These are phyloP conservation scores for Proctacanthus coquilletti DNA, from an alignment of 1,140 invertebrate species.

Conservation along the genomic window DNA sequence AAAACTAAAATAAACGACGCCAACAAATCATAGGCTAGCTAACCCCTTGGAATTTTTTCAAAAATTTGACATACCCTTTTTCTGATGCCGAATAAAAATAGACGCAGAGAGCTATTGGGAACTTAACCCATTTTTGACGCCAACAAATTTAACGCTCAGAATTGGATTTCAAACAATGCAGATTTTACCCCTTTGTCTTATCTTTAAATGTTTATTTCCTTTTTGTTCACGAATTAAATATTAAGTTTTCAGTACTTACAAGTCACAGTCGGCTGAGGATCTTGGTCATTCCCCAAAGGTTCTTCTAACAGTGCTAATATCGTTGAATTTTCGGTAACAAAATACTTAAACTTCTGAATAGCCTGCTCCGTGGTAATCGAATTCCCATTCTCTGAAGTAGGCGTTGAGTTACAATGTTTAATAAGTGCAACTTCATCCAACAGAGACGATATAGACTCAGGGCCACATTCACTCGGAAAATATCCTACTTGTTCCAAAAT, in stretches of 20 bases:
- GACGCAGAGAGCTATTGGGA: too few species aligned
- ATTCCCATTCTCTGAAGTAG: constrained; percentile 8
- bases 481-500: constrained; percentile 84
- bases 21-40: too few species aligned
- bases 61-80: too few species aligned
- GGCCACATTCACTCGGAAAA: constrained; percentile 70
- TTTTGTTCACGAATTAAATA: constrained; percentile 1
- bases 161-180: too few species aligned
- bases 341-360: constrained; percentile 61
- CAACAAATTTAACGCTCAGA: too few species aligned
- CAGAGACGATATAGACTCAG: constrained; percentile 68
- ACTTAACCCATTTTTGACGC: too few species aligned
- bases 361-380: constrained; percentile 20
- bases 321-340: constrained; percentile 77
- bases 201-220: too few species aligned
- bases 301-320: constrained; percentile 83
- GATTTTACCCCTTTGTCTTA: too few species aligned
- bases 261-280: constrained; percentile 56
- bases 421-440: constrained; percentile 77
- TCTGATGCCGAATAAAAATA: too few species aligned
- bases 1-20: too few species aligned
- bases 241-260: constrained; percentile 25
- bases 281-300: constrained; percentile 66
- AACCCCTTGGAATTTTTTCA: too few species aligned
- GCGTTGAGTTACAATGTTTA: constrained; percentile 55